Evolutionary conservation across 2,113 vertebrate species (phyloP), one percentile per base, ranked within the genome.

Genomic region (Delphinapterus leucas): DNA sequence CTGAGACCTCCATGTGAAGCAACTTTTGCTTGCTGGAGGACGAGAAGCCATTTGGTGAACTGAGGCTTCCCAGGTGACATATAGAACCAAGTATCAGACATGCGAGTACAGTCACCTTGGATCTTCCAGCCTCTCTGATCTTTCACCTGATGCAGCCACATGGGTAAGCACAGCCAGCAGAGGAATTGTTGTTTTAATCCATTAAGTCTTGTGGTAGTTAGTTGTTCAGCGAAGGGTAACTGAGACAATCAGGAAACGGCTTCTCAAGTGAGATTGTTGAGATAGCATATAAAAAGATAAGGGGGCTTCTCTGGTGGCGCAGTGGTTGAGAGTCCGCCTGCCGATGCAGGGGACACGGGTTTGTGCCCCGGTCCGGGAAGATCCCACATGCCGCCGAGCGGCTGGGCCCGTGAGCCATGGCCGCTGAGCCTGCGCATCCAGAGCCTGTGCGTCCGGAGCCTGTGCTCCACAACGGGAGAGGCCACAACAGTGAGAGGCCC

Each of bases 121-220:
- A 47, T 44, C 21, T 65, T 74, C 21, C 4, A 71, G 17, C 7
- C 58, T 31, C n/a, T 55, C 31, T 93, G 10, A 61, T 60, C 33
- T 8, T 71, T 41, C 15, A 65, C 31, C 13, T 18, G 33, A 90
- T 28, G 36, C 0, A 53, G 38, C 1, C 88, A 76, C 28, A 13
- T 80, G 65, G 84, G 26, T 28, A 31, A 92, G 38, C 20, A 76
- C 84, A 93, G 41, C 15, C 36, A 20, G 67, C 23, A 58, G 6
- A 36, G 14, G 49, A 89, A 82, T 25, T 92, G 2, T 67, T 88
- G 61, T 71, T 65, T 95, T 15, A 61, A 74, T 25, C 14, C 68
- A 90, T 53, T 26, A 38, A 21, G 44, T 80, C 96, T 93, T 90
- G 26, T 84, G 15, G 76, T 71, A 71, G 21, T 95, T 96, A 67